Percentiles rank a stretch among this genome's conserved stretches.
Evolutionary conservation across 2,888 invertebrate species (phyloP).

Genomic region (Tholera decimalis): DNA sequence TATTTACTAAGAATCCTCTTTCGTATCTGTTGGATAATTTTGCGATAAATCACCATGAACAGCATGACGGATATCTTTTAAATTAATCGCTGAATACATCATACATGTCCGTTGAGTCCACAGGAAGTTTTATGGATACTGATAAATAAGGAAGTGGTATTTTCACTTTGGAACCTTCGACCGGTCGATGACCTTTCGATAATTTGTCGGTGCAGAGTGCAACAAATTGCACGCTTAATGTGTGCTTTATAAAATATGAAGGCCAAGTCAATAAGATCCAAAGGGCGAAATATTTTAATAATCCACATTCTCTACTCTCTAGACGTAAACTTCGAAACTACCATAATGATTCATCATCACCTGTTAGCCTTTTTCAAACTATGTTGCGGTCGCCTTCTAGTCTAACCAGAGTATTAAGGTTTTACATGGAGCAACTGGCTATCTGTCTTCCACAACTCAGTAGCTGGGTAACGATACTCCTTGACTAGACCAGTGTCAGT

Average conservation of each 20-base stretch:
- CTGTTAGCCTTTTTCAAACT: too few relatives aligned
- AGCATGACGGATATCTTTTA: constrained; percentile 5
- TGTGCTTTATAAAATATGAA: constrained; percentile 25
- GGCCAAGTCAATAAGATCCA: constrained; percentile 9
- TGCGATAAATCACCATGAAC: not conserved
- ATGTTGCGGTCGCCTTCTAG: too few relatives aligned
- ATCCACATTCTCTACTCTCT: not conserved
- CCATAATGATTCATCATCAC: too few relatives aligned
- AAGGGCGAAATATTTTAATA: constrained; percentile 4
- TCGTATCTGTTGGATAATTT: not conserved
- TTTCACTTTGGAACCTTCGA: constrained; percentile 52
- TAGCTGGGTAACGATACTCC: too few relatives aligned
- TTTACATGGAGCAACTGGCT: too few relatives aligned
- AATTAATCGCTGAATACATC: constrained; percentile 26
- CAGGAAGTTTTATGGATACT: constrained; percentile 41
- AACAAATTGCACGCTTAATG: constrained; percentile 37
- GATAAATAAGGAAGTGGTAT: constrained; percentile 53
- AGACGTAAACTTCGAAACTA: constrained; percentile 17
- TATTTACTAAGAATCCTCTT: not conserved
- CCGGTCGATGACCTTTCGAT: constrained; percentile 55
- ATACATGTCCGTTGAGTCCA: constrained; percentile 1
- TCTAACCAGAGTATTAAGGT: too few relatives aligned
- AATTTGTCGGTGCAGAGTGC: constrained; percentile 36
- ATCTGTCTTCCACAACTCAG: too few relatives aligned
- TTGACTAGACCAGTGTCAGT: too few relatives aligned